phyloP scores from a whole-genome alignment of 2,888 invertebrate genomes.

The Vesta saturnalis region DNA sequence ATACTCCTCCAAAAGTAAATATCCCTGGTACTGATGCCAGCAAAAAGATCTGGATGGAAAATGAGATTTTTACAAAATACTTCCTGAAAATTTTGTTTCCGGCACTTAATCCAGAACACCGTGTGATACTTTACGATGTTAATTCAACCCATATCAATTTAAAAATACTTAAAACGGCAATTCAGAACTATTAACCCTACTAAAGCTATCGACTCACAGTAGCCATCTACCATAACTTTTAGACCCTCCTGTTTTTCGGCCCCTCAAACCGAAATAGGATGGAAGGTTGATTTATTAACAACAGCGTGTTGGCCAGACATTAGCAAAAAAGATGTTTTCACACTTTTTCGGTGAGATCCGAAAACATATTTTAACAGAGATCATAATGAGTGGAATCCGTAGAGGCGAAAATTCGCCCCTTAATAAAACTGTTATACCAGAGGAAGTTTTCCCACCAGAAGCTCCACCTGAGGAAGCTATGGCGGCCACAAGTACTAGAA shows the following conservation, averaged over 20 bases:
- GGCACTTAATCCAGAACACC: background rate
- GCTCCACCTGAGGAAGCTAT: constrained; percentile 11
- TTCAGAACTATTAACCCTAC: constrained; percentile 4
- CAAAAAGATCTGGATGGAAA: background rate
- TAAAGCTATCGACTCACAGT: background rate
- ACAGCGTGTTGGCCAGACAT: constrained; percentile 1
- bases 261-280: constrained; percentile 9
- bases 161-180: constrained; percentile 10
- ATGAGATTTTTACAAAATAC: constrained; percentile 8
- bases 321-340: constrained; percentile 15
- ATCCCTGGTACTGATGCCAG: constrained; percentile 6
- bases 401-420: background rate
- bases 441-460: constrained; percentile 8
- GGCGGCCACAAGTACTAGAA: constrained; percentile 17
- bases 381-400: constrained; percentile 5
- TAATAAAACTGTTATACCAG: constrained; percentile 17
- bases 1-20: background rate
- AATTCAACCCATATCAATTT: constrained; percentile 12
- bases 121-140: constrained; percentile 6
- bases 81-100: constrained; percentile 12
- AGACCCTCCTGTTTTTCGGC: background rate
- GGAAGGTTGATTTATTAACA: constrained; percentile 1
- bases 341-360: background rate
- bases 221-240: constrained; percentile 9
- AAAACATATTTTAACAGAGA: constrained; percentile 11